These are phyloP conservation scores for Strix uralensis DNA, from an alignment of 2,113 vertebrate species.

Conservation along the genomic window DNA sequence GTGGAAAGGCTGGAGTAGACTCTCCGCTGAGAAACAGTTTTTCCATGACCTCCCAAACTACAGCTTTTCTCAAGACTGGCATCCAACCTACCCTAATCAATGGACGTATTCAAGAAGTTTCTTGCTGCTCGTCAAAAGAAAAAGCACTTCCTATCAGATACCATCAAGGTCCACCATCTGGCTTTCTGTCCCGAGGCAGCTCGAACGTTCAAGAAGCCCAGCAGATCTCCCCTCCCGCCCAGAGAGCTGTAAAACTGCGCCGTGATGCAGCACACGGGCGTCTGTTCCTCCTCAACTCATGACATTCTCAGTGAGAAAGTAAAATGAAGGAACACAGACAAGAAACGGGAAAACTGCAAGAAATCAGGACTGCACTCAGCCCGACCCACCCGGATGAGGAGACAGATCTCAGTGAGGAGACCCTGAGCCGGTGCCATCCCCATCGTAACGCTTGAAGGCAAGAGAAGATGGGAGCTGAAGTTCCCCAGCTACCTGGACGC, in stretches of 20 bases:
- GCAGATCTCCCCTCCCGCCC: neutral
- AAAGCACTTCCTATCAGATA: neutral
- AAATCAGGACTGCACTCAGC: neutral
- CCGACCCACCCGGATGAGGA: rapidly evolving
- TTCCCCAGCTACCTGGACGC: neutral
- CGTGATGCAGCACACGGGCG: neutral
- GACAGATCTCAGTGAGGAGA: neutral
- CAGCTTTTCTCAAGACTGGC: neutral
- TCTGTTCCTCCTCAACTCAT: neutral
- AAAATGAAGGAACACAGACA: neutral
- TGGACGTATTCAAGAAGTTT: neutral
- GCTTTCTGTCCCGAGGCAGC: neutral
- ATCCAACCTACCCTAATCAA: neutral
- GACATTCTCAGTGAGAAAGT: neutral
- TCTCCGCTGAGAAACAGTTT: neutral
- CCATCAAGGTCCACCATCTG: neutral
- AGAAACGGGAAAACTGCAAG: neutral
- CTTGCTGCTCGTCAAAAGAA: neutral
- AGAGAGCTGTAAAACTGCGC: neutral
- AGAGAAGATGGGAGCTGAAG: neutral
- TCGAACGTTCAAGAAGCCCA: neutral
- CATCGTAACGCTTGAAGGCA: rapidly evolving
- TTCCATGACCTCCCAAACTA: neutral
- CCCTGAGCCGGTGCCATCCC: neutral
- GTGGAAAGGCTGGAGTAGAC: neutral